Percentiles rank a stretch among this genome's conserved stretches.
These are phyloP conservation scores for Halcyon badia DNA, from an alignment of 2,797 vertebrate species.

Conservation along the genomic window DNA sequence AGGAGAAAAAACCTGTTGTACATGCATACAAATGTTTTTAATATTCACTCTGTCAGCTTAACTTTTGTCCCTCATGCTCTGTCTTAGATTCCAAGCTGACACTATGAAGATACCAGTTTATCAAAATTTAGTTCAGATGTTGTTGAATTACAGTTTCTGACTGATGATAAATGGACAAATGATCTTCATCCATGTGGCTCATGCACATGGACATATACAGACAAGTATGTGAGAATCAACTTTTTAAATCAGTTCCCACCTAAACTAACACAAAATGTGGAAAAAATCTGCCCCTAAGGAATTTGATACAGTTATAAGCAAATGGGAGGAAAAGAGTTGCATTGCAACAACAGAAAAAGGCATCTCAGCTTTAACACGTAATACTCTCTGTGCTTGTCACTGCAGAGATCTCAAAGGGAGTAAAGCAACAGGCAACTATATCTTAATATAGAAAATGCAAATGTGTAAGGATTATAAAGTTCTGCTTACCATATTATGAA, in stretches of 20 bases:
- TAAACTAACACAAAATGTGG: neutral
- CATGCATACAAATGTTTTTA: neutral
- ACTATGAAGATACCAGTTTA: neutral
- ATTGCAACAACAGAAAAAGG: neutral
- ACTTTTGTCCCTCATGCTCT: neutral
- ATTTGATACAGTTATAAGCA: neutral
- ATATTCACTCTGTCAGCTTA: neutral
- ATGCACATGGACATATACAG: neutral
- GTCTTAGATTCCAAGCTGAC: neutral
- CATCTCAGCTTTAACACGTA: neutral
- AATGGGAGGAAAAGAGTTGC: neutral
- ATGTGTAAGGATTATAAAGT: neutral
- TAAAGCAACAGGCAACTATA: slow-evolving; percentile 6
- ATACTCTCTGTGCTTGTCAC: neutral
- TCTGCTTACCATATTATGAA: slow-evolving; percentile 5
- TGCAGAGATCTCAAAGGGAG: neutral
- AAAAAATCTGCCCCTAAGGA: neutral
- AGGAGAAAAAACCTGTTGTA: neutral
- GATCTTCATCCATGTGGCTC: neutral
- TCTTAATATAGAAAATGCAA: neutral
- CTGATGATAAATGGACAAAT: neutral
- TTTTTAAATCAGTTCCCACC: neutral
- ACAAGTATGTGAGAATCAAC: neutral
- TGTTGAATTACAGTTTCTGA: neutral
- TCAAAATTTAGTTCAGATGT: neutral